Evolutionary conservation across 2,113 vertebrate genomes (phyloP).

Genomic region (Pseudonaja textilis): DNA sequence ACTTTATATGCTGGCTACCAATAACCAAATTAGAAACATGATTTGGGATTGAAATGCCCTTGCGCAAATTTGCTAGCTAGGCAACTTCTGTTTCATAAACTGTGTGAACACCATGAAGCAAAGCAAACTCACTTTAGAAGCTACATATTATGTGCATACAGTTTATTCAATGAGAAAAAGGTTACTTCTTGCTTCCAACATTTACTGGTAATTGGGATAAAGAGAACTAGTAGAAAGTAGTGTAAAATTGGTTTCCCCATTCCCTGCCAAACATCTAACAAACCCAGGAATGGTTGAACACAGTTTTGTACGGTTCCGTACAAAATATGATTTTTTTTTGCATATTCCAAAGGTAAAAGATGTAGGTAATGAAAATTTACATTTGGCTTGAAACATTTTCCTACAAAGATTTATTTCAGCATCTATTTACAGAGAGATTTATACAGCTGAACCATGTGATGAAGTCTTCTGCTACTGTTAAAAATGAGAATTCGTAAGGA

Average conservation of each 20-base stretch:
- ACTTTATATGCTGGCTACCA: background rate
- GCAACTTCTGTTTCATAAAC: slow-evolving; percentile 38
- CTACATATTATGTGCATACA: slow-evolving; percentile 13
- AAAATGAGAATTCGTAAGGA: slow-evolving; percentile 61
- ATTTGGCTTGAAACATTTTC: slow-evolving; percentile 69
- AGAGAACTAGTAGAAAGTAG: slow-evolving; percentile 39
- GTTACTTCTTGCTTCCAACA: slow-evolving; percentile 44
- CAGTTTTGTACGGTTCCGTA: slow-evolving; percentile 10
- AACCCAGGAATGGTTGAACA: slow-evolving; percentile 44
- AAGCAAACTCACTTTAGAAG: slow-evolving; percentile 43
- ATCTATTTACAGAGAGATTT: slow-evolving; percentile 60
- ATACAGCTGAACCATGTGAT: slow-evolving; percentile 48
- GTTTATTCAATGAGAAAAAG: slow-evolving; percentile 27
- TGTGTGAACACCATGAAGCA: slow-evolving; percentile 48
- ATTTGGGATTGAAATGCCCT: background rate
- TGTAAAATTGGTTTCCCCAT: slow-evolving; percentile 36
- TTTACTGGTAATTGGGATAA: slow-evolving; percentile 25
- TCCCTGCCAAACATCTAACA: slow-evolving; percentile 15
- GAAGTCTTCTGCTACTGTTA: slow-evolving; percentile 51
- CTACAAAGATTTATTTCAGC: slow-evolving; percentile 67
- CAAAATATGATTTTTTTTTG: slow-evolving; percentile 55
- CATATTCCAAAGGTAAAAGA: slow-evolving; percentile 45
- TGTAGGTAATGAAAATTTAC: slow-evolving; percentile 58
- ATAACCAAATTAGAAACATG: background rate
- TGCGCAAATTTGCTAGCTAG: background rate